phyloP scores from a whole-genome alignment of 2,888 invertebrate genomes.

The Sarcophaga rosellei region DNA sequence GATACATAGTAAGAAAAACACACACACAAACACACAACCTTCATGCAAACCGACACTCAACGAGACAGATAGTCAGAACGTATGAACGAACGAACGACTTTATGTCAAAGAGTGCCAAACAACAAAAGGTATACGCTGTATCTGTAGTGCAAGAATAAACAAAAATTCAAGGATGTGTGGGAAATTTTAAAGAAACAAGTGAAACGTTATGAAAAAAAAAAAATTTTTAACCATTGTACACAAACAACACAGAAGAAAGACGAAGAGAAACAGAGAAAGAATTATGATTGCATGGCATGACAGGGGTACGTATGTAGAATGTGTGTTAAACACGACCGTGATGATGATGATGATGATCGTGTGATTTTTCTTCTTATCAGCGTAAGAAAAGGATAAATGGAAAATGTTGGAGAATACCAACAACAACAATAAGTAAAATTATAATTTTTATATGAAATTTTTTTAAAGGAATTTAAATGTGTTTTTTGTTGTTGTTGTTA shows the following conservation, averaged over 20 bases:
- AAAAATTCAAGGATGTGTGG: constrained; percentile 67
- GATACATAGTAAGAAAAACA: background rate
- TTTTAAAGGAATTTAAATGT: background rate
- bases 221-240: background rate
- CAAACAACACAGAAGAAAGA: constrained; percentile 31
- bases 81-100: constrained; percentile 6
- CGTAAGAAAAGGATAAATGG: background rate
- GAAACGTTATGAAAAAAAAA: constrained; percentile 61
- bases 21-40: constrained; percentile 1
- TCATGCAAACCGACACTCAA: background rate
- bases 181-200: constrained; percentile 67
- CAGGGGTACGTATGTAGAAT: background rate
- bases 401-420: background rate
- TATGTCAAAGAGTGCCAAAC: constrained; percentile 12
- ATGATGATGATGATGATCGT: constrained; percentile 47
- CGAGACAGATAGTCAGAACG: background rate
- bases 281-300: background rate
- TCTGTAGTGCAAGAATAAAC: background rate
- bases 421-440: background rate
- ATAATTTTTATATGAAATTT: background rate
- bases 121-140: constrained; percentile 36
- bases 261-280: constrained; percentile 7
- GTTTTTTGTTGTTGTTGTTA: constrained; percentile 1
- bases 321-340: constrained; percentile 4
- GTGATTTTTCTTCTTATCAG: constrained; percentile 34